Evolutionary conservation across 1,140 invertebrate species (phyloP), one percentile per base, ranked within the genome.

Genomic region (Manduca sexta): DNA sequence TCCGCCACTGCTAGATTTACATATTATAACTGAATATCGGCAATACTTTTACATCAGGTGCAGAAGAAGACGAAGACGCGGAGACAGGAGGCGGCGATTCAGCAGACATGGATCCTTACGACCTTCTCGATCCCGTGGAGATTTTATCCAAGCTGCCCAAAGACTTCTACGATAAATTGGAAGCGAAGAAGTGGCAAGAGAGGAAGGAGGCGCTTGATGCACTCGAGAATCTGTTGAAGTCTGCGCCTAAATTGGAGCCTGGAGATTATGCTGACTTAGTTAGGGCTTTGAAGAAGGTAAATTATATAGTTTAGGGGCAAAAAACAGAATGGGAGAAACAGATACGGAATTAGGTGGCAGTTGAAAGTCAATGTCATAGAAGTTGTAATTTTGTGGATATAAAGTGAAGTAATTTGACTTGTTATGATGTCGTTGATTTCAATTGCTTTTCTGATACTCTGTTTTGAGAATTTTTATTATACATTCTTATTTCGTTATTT

Each of bases 181-280:
- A 99, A 81, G 94, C 94, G 0, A 99, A 98, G 74, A 99, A 99
- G 72, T 99, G 98, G 98, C 94, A 97, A 69, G 95, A 99, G 42
- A 88, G 98, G 6, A 98, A 98, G 78, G 96, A 99, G 77, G 92
- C 93, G 0, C 68, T 99, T 3, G 95, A 97, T 64, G 85, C 86
- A 1, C 76, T 98, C 0, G 93, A 98, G 48, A 89, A 90, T 47
- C 73, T 98, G 2, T 74, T 97, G 1, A 92, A 93, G 52, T 88
- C 89, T 16, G 92, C 93, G 69, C 96, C 95, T 0, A 98, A 94
- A 81, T 76, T 99, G 16, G 95, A 97, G 74, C 91, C 88, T 66
- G 97, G 96, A 11, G 97, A 99, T 72, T 99, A 97, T 85, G 93
- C 93, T n/a, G 93, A 97, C 62, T 61, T 99, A 17, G 92, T 99